Conservation (phyloP, 2,888 invertebrate genomes). For the Apamea crenata region DNA sequence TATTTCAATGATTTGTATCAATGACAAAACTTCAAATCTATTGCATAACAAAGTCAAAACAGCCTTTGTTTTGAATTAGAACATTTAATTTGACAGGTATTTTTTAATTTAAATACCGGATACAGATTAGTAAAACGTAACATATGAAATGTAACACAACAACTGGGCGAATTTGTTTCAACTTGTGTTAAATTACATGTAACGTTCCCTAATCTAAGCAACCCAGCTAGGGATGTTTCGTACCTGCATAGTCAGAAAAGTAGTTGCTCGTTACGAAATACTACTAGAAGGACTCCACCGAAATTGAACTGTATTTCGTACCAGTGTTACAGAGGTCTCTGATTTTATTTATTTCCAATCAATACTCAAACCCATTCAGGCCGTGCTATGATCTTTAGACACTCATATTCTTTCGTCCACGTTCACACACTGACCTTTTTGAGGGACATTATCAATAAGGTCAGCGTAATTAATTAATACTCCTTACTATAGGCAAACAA, state of each 20-base stretch:
- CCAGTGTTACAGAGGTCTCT: background rate
- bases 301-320: background rate
- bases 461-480: conserved; percentile 8
- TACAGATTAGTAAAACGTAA: background rate
- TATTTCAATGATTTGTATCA: background rate
- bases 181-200: background rate
- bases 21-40: background rate
- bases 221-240: background rate
- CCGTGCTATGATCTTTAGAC: background rate
- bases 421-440: background rate
- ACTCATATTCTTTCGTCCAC: background rate
- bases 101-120: background rate
- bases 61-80: background rate
- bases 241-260: too few species aligned
- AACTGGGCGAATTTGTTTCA: background rate
- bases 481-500: conserved; percentile 25
- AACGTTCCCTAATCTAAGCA: background rate
- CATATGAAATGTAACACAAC: background rate
- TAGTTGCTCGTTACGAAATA: background rate
- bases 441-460: background rate
- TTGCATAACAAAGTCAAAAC: background rate
- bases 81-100: background rate
- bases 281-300: background rate
- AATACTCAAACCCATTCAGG: background rate
- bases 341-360: background rate